Evolutionary conservation across 1,140 invertebrate species (phyloP), one percentile per base, ranked within the genome.

Genomic region (Tetragnatha versicolor): DNA sequence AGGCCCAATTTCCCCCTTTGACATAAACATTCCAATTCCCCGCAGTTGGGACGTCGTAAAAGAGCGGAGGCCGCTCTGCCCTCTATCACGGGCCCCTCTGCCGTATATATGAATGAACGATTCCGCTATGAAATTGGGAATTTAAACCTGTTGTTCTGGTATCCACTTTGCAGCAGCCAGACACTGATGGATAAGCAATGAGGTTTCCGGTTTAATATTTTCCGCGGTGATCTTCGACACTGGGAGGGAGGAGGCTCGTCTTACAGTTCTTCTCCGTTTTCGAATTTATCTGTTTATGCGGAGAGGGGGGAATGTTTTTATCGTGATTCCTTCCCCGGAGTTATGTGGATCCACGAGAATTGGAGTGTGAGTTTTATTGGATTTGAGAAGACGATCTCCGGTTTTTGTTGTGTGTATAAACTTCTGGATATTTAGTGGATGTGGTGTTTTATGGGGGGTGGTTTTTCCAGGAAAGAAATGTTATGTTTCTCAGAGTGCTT

Each of bases 11-110:
- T 77, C 47, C 73, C 25, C 60, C 73, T 77, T 77, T 77, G 73
- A 66, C 73, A 77, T 77, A 77, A 77, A 77, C 73, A 77, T 77
- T 77, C 73, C 73, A 77, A 77, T 77, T 77, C 73, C 35, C 45
- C 31, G 20, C 60, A 53, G 60, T 55, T 47, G 60, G 73, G 73
- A 77, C 66, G 66, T 66, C 73, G 49, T 77, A 77, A 77, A 77
- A 77, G 66, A 61, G 73, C 60, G 42, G 72, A 49, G 25, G 27
- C 39, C 14, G 33, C 22, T 39, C 37, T 27, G 22, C 60, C 35
- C n/a, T 20, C 60, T 10, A 63, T 37, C 35, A 39, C 31, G 31
- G 60, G 39, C 45, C 25, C 73, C 31, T 39, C 60, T 63, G 58
- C 61, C 45, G 73, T 77, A 77, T 77, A 77, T 77, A 77, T 77